These are phyloP conservation scores for Lepetodrilus schrolli DNA, from an alignment of 2,888 invertebrate genomes.

Conservation along the genomic window DNA sequence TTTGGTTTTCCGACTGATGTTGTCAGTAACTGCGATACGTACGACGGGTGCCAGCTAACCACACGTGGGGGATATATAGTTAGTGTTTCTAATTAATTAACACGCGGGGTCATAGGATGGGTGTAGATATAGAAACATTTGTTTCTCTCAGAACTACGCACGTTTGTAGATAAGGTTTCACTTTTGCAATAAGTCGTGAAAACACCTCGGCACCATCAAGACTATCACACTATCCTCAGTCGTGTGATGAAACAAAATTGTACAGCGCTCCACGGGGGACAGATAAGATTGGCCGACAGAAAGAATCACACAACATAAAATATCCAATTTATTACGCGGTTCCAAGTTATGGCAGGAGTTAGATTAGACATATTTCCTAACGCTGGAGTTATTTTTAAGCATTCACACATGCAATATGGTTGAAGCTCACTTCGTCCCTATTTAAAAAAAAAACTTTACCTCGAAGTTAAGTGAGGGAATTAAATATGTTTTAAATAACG, in stretches of 20 bases:
- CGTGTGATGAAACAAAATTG: background rate
- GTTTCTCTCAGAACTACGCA: slow-evolving; percentile 20
- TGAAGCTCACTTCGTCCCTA: too few relatives aligned
- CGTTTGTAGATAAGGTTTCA: slow-evolving; percentile 5
- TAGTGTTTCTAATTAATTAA: slow-evolving; percentile 25
- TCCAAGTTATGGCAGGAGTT: background rate
- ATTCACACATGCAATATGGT: too few relatives aligned
- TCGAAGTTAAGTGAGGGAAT: too few relatives aligned
- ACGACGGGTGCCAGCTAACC: too few relatives aligned
- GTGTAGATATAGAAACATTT: slow-evolving; percentile 19
- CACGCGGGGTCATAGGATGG: background rate
- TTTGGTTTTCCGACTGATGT: too few relatives aligned
- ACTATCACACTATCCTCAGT: background rate
- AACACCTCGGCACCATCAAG: background rate
- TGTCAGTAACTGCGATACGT: too few relatives aligned
- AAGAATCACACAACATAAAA: slow-evolving; percentile 9
- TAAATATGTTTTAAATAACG: too few relatives aligned
- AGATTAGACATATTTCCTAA: background rate
- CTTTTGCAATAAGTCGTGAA: background rate
- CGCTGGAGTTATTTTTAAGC: background rate
- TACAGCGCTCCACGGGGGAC: background rate
- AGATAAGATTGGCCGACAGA: background rate
- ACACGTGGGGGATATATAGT: too few relatives aligned
- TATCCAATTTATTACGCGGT: background rate
- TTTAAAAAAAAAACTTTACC: too few relatives aligned